phyloP scores from a whole-genome alignment of 2,113 vertebrate species.

The Buteo buteo region DNA sequence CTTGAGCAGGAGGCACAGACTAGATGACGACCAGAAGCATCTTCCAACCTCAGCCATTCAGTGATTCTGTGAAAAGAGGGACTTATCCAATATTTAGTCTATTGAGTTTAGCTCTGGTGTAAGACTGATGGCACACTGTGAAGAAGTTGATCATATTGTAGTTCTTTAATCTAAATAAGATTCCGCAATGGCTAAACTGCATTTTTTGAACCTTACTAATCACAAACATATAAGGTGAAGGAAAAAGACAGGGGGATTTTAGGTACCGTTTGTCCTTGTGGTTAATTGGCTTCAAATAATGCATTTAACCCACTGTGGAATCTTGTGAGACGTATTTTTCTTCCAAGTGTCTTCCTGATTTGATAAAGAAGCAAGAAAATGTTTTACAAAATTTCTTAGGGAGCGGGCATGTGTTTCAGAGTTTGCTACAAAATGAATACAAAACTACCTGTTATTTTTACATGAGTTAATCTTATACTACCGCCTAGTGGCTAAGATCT shows the following conservation, averaged over 20 bases:
- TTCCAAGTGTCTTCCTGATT: not conserved
- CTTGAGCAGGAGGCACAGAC: not conserved
- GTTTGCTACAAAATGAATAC: not conserved
- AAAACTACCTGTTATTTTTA: not conserved
- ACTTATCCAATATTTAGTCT: not conserved
- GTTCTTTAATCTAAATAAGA: not conserved
- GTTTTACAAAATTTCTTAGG: not conserved
- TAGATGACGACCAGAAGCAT: not conserved
- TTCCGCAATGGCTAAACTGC: not conserved
- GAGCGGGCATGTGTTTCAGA: not conserved
- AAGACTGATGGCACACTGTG: not conserved
- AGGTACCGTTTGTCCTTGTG: not conserved
- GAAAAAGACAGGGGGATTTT: rapidly evolving
- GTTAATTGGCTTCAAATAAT: not conserved
- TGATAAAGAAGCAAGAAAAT: not conserved
- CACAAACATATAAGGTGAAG: not conserved
- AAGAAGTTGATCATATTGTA: not conserved
- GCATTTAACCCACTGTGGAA: not conserved
- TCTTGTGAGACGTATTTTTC: not conserved
- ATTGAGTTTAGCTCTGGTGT: not conserved
- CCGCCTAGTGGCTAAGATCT: slow-evolving; percentile 19
- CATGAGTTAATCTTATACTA: not conserved
- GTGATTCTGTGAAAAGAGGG: not conserved
- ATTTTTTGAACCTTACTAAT: not conserved
- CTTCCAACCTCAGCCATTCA: not conserved